Evolutionary conservation across 2,888 invertebrate genomes (phyloP).

Genomic region (Hylaea fasciaria): DNA sequence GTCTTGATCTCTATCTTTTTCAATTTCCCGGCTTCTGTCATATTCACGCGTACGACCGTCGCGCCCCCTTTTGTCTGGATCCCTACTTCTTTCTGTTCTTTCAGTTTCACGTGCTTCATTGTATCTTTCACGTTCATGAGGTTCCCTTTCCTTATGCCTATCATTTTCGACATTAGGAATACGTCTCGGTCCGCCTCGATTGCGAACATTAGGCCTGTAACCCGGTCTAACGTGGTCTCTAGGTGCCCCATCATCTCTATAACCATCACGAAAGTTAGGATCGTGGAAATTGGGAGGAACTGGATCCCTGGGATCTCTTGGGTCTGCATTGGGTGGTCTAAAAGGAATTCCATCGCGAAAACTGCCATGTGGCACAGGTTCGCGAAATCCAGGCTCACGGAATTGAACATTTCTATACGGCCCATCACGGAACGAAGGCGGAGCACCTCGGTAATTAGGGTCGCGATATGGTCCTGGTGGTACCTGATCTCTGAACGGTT

Average conservation of each 20-base stretch:
- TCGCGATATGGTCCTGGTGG: constrained; percentile 65
- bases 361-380: constrained; percentile 64
- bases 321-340: constrained; percentile 72
- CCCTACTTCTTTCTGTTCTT: constrained; percentile 66
- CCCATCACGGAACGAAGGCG: constrained; percentile 68
- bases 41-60: constrained; percentile 49
- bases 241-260: constrained; percentile 66
- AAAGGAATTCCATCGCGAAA: constrained; percentile 72
- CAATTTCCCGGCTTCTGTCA: constrained; percentile 71
- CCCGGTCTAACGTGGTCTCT: constrained; percentile 67
- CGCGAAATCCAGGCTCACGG: constrained; percentile 71
- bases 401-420: constrained; percentile 69
- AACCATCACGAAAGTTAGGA: constrained; percentile 71
- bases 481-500: constrained; percentile 65
- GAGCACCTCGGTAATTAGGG: constrained; percentile 67
- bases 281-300: constrained; percentile 67
- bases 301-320: constrained; percentile 70
- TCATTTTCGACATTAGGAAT: constrained; percentile 71
- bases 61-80: constrained; percentile 58
- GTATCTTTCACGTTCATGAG: constrained; percentile 72
- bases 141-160: constrained; percentile 74
- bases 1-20: constrained; percentile 77
- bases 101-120: constrained; percentile 74
- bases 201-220: constrained; percentile 63
- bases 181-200: constrained; percentile 67